Percentiles rank a stretch among this genome's conserved stretches.
These are phyloP conservation scores for Zapornia atra DNA, from an alignment of 2,113 vertebrate species.

Conservation along the genomic window DNA sequence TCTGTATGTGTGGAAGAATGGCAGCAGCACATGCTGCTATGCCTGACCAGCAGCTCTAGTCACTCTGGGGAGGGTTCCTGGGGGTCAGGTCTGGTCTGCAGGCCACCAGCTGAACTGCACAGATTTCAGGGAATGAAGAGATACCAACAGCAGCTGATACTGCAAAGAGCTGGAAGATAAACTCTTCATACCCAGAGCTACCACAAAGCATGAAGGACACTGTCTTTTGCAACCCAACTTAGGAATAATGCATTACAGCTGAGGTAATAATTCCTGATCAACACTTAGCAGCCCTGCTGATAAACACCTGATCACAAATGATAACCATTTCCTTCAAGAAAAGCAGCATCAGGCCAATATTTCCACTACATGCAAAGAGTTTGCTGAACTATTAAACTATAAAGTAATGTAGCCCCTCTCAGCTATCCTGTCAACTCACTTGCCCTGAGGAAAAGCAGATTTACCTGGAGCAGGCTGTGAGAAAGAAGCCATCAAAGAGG, in stretches of 20 bases:
- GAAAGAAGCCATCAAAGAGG: slow-evolving; percentile 92
- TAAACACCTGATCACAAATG: neutral
- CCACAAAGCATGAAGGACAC: neutral
- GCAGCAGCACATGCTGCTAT: neutral
- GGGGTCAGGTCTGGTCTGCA: neutral
- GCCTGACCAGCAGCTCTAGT: neutral
- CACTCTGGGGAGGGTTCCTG: neutral
- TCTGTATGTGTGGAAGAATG: neutral
- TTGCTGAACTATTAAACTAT: neutral
- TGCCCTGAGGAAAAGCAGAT: neutral
- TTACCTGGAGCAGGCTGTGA: slow-evolving; percentile 90
- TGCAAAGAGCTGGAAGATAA: neutral
- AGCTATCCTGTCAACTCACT: neutral
- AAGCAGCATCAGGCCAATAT: neutral
- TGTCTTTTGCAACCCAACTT: neutral
- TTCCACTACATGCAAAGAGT: neutral
- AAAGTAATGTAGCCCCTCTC: neutral
- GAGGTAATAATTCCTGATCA: neutral
- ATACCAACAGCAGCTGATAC: neutral
- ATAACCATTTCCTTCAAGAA: neutral
- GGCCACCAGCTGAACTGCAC: neutral
- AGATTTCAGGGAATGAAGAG: neutral
- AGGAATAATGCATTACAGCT: neutral
- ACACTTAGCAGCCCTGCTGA: neutral
- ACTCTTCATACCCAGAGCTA: neutral